Base-by-base conservation (phyloP, 1,140 invertebrate genomes). In the Lycorma delicatula region DNA sequence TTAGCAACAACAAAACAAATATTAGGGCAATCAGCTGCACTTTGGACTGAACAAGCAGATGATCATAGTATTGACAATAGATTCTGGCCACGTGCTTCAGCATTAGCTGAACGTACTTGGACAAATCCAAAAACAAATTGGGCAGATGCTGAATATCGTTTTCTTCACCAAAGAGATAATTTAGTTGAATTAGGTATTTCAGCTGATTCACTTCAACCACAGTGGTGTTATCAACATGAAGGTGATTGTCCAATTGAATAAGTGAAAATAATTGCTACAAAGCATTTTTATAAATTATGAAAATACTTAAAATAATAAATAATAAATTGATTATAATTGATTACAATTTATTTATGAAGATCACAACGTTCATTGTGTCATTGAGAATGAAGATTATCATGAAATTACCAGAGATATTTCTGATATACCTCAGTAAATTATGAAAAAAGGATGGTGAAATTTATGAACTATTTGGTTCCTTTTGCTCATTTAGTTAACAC, bases 21-120 rank as follows among this genome's bases (percentile, higher is more conserved):
- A 25, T 28, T 67, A 73, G 90, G 90, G 16, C 81, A 79, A 0
- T 87, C 90, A 69, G 86, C 84, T 1, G 77, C 87, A 4, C 72
- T 92, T 52, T 93, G 89, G 88, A 81, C 85, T 0, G 89, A 91
- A 70, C 87, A 91, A 70, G 72, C 66, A 20, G 66, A 68, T 29
- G 58, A 61, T 23, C 34, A 62, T 16, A 56, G 23, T 25, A 7
- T 63, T 12, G 54, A 61, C 51, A 23, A 46, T 20, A 79, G 85
- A 55, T 71, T 89, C 51, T 91, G 87, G 88, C 89, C 89, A 2
- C 75, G 88, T 16, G 78, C 83, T 3, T 82, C 86, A 3, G 87
- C 86, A 0, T 79, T 84, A 0, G 88, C 83, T 1, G 89, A 91
- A 68, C 72, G 88, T 34, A 71, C 91, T 6, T 91, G 89, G 89